Base-by-base conservation (phyloP, 2,797 vertebrate genomes). In the Erpetoichthys calabaricus region DNA sequence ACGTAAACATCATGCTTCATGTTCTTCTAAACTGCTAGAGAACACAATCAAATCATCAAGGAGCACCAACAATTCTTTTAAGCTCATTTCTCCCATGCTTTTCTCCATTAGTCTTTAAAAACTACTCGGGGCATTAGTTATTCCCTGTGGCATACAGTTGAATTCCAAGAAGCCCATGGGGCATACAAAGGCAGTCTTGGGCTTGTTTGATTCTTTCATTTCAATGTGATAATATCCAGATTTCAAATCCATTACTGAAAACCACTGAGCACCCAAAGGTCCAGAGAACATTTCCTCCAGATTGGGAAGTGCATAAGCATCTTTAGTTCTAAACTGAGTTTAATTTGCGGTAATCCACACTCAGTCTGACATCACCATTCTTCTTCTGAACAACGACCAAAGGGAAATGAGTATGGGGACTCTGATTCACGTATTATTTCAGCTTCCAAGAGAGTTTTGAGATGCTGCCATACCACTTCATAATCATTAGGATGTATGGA, bases 221-320 rank as follows among this genome's bases (percentile, higher is more conserved):
- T 52, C 51, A 52, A 41, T n/a, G 5, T 52, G 51, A n/a, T n/a
- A 52, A n/a, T 52, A 52, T 8, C 51, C 51, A 8, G 51, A 52
- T 25, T 52, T 52, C 6, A 52, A n/a, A 25, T 52, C 51, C 7
- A 52, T 8, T 7, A 52, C 51, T 7, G 51, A 52, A 25, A 52
- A 52, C 51, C 51, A 3, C 51, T 52, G 9, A n/a, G 51, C 7
- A 8, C 10, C 51, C 5, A 6, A n/a, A 8, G 52, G 10, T 5
- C 10, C 51, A 5, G 4, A 52, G 10, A 52, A 52, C 5, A 25
- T 2, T 52, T 52, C 25, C 41, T 5, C 51, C 6, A 52, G 5
- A n/a, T 52, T 52, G 9, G 51, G 8, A 52, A 52, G 25, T 8
- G 51, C 8, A 25, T 52, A 52, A 25, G 25, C 51, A 52, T 52